Evolutionary conservation across 2,797 vertebrate species (phyloP), one percentile per base, ranked within the genome.

Genomic region (Falco concolor): DNA sequence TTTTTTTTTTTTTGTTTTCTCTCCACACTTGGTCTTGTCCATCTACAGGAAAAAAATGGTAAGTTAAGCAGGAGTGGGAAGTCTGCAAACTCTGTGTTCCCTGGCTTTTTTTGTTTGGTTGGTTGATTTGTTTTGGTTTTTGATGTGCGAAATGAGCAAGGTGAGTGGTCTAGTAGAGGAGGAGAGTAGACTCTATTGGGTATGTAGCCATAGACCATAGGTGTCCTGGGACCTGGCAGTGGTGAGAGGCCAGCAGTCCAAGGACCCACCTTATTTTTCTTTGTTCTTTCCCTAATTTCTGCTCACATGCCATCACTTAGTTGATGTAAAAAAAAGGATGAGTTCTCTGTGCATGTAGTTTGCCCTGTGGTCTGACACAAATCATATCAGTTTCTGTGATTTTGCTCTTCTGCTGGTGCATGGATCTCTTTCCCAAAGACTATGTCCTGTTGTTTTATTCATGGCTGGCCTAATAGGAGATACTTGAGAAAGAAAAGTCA

Each of bases 291-390:
- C 21, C 13, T 28, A 61, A 42, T 49, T 82, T 10, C 25, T 82
- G 47, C 25, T 34, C 21, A 22, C 4, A 3, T 23, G 12, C 25
- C 6, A 17, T 32, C 32, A 27, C 8, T 32, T 36, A 34, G 11
- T 40, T 68, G 15, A 75, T 10, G 7, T 30, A 34, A 44, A 44
- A 32, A 44, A 21, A 32, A 45, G 4, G 4, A 7, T 34, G 34
- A 7, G 10, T 28, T 44, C 36, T 61, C 18, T 0, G 1, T n/a
- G 42, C 1, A 1, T 56, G 28, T 17, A 3, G 6, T 14, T 56
- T 38, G 24, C 16, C 23, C 49, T 42, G 8, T n/a, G 40, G 16
- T 21, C 28, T 73, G 67, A 24, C 47, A 28, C 13, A 38, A 49
- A 36, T 82, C 30, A 4, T 13, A 36, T 12, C 22, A 3, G 7